Evolutionary conservation across 2,888 invertebrate genomes (phyloP).

Genomic region (Hololepta plana): DNA sequence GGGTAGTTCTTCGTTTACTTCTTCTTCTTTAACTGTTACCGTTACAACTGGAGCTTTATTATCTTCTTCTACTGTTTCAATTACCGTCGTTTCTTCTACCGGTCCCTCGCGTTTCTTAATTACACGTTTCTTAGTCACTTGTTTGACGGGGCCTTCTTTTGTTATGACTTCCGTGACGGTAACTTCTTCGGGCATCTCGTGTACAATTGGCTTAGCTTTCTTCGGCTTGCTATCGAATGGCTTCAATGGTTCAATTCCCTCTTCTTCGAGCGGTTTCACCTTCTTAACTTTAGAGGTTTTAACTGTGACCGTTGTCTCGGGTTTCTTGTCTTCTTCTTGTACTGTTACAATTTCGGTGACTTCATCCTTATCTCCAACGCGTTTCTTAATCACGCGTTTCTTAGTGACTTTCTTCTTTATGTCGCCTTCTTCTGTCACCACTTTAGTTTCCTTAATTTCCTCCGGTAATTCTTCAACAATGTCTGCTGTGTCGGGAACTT

Average conservation of each 20-base stretch:
- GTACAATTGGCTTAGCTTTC: conserved; percentile 15
- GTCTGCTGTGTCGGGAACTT: conserved; percentile 16
- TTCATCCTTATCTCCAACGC: conserved; percentile 16
- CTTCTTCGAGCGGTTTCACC: conserved; percentile 21
- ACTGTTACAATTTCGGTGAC: conserved; percentile 16
- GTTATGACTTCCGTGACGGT: conserved; percentile 22
- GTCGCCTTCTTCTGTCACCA: conserved; percentile 16
- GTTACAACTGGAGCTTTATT: conserved; percentile 12
- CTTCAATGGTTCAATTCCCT: conserved; percentile 15
- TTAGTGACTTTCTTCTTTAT: conserved; percentile 16
- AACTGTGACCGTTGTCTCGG: conserved; percentile 16
- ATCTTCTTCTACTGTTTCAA: conserved; percentile 20
- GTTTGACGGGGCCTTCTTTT: conserved; percentile 17
- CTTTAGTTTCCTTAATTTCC: conserved; percentile 13
- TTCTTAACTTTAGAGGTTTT: conserved; percentile 18
- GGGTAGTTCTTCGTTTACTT: conserved; percentile 17
- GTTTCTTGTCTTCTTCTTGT: conserved; percentile 18
- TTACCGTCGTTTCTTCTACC: conserved; percentile 24
- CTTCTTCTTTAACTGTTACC: conserved; percentile 14
- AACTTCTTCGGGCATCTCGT: conserved; percentile 17
- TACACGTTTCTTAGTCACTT: conserved; percentile 18
- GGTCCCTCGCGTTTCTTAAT: conserved; percentile 23
- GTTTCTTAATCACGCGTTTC: conserved; percentile 15
- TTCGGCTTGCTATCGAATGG: conserved; percentile 13
- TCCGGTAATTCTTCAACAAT: conserved; percentile 13